Percentiles rank a stretch among this genome's conserved stretches.
These are phyloP conservation scores for Bolinopsis microptera DNA, from an alignment of 37 sponge, comb jelly and placozoan species.

Conservation along the genomic window DNA sequence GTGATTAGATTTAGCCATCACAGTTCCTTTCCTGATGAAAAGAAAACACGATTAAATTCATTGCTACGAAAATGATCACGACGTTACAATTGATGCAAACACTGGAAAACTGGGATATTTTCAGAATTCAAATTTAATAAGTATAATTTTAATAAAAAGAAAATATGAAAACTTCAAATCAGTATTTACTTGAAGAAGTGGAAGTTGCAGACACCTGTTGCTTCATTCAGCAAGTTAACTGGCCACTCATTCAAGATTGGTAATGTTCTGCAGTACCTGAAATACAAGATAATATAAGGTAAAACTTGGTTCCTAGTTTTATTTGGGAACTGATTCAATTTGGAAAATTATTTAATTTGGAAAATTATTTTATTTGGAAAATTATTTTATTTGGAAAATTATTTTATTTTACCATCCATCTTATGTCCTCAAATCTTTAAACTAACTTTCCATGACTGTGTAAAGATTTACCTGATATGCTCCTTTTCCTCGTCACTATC, in stretches of 20 bases:
- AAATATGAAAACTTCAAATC: background rate
- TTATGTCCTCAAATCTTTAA: too few species aligned
- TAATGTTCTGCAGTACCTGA: conserved; percentile 49
- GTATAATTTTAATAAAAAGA: background rate
- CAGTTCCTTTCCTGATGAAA: background rate
- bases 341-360: too few species aligned
- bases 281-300: background rate
- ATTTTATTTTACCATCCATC: too few species aligned
- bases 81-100: too few species aligned
- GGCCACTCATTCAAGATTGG: conserved; percentile 23
- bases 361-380: too few species aligned
- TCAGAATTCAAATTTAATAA: background rate
- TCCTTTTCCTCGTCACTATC: conserved; percentile 43
- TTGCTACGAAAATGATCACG: too few species aligned
- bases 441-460: too few species aligned
- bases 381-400: too few species aligned
- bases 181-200: conserved; percentile 47
- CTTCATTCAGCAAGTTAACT: conserved; percentile 18
- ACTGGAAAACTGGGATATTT: too few species aligned
- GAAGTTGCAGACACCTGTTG: conserved; percentile 52
- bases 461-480: background rate
- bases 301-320: background rate
- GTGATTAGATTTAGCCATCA: conserved; percentile 62
- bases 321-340: background rate
- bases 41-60: background rate